phyloP scores from a whole-genome alignment of 2,888 invertebrate species.

The Eustalomyia histrio region DNA sequence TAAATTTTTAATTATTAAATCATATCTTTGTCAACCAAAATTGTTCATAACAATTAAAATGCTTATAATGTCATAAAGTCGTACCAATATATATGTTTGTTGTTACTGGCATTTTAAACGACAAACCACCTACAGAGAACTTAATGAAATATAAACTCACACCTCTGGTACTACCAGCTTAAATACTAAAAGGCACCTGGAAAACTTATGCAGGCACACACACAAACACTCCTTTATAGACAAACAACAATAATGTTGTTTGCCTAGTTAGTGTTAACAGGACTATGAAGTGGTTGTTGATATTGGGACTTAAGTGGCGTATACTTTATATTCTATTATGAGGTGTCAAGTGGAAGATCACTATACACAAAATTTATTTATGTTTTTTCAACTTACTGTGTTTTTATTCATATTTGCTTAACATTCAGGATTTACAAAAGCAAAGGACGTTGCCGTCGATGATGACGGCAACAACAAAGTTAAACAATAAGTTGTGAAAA shows the following conservation, averaged over 20 bases:
- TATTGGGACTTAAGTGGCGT: constrained; percentile 62
- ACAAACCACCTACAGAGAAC: constrained; percentile 40
- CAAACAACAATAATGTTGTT: constrained; percentile 24
- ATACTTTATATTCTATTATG: constrained; percentile 74
- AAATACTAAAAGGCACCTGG: constrained; percentile 37
- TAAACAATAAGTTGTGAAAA: constrained; percentile 52
- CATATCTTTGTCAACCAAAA: background rate
- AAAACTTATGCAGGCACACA: constrained; percentile 31
- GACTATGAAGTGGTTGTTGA: constrained; percentile 55
- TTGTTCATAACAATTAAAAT: background rate
- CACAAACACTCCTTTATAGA: constrained; percentile 5
- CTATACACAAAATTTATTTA: constrained; percentile 61
- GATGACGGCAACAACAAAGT: constrained; percentile 16
- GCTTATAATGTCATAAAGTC: constrained; percentile 48
- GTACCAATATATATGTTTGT: constrained; percentile 29
- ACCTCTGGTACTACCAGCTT: constrained; percentile 3
- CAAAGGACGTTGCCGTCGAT: constrained; percentile 7
- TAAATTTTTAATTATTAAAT: background rate
- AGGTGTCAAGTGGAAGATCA: constrained; percentile 75
- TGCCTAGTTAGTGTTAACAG: constrained; percentile 56
- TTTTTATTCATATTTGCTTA: constrained; percentile 22
- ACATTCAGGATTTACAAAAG: constrained; percentile 48
- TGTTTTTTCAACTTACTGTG: constrained; percentile 4
- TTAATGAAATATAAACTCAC: constrained; percentile 54
- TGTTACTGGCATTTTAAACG: constrained; percentile 3